Base-by-base conservation (phyloP, 1,140 invertebrate genomes). In the Helicorthomorpha holstii region DNA sequence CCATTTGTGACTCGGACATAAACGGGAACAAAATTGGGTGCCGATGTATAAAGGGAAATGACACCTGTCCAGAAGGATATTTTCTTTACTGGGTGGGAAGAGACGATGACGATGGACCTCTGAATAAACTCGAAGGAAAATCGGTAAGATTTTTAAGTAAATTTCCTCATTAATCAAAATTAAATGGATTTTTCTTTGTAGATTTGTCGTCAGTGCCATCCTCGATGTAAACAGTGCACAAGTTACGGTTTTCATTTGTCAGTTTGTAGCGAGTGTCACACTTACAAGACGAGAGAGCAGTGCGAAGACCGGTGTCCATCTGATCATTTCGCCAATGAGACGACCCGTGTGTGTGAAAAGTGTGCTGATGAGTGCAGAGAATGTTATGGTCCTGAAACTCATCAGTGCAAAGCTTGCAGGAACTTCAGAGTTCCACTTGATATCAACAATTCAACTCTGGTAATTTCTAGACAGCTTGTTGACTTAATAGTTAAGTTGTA, bases 231-330 rank as follows among this genome's bases (percentile, higher is more conserved):
- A 56, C 82, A 81, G 42, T 97, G 92, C 66, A 83, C 78, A 34
- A 85, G 82, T 3, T 90, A 83, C 63, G 89, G 89, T 12, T 85
- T 87, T 55, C 86, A 91, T 58, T 58, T 61, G 24, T 61, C 66
- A 29, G 68, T 70, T 4, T 93, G 89, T 63, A 78, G 83, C 60
- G 79, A 88, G 58, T 95, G 89, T 63, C 76, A 78, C 3, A 79
- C 80, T 43, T 93, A 84, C 62, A 85, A 85, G 59, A 75, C 80
- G 50, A 84, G 83, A 1, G 85, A 92, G 59, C 85, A 89, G 61
- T 95, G 90, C 62, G 87, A 91, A 64, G 81, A 89, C 47, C 83
- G 91, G 63, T 96, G 92, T 65, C 82, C 85, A 0, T 62, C 72
- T 1, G 85, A 91, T 51, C 78, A 90, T 60, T 93, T 80, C 62